These are phyloP conservation scores for Champsocephalus gunnari DNA, from an alignment of 2,797 vertebrate species.

Conservation along the genomic window DNA sequence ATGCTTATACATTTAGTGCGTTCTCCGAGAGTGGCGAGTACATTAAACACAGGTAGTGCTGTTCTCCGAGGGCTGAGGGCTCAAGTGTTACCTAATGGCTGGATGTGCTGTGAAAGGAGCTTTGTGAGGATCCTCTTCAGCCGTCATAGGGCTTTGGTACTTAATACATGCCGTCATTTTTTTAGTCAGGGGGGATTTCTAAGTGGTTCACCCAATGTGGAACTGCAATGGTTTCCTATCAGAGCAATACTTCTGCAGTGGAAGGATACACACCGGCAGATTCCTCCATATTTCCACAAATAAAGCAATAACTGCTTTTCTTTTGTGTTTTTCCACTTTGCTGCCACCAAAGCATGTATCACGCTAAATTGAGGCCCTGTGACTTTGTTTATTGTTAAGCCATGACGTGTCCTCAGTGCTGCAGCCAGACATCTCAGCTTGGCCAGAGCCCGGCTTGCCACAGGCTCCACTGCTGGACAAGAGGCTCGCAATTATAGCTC, in stretches of 20 bases:
- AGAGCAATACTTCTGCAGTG: background rate
- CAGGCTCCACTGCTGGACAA: constrained; percentile 82
- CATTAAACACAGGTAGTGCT: constrained; percentile 66
- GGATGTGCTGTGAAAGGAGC: constrained; percentile 69
- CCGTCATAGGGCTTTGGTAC: constrained; percentile 17
- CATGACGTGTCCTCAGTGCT: constrained; percentile 70
- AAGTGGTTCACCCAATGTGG: background rate
- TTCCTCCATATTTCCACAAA: constrained; percentile 27
- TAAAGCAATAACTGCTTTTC: constrained; percentile 37
- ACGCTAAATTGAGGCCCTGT: constrained; percentile 48
- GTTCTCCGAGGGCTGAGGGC: constrained; percentile 55
- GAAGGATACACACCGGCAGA: background rate
- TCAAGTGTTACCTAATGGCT: constrained; percentile 69
- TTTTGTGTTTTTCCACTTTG: constrained; percentile 42
- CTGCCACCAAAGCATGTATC: constrained; percentile 51
- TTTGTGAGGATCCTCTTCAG: constrained; percentile 70
- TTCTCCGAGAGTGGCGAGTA: constrained; percentile 38
- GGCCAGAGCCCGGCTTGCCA: constrained; percentile 71
- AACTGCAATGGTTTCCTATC: constrained; percentile 25
- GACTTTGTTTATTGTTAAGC: constrained; percentile 76
- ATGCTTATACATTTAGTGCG: constrained; percentile 39
- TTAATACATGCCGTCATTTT: constrained; percentile 48
- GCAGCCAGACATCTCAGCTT: constrained; percentile 75
- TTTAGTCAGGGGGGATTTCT: constrained; percentile 35
- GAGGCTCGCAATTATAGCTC: constrained; percentile 82